These are phyloP conservation scores for Neoseiulus cucumeris DNA, from an alignment of 1,140 invertebrate species.

Conservation along the genomic window DNA sequence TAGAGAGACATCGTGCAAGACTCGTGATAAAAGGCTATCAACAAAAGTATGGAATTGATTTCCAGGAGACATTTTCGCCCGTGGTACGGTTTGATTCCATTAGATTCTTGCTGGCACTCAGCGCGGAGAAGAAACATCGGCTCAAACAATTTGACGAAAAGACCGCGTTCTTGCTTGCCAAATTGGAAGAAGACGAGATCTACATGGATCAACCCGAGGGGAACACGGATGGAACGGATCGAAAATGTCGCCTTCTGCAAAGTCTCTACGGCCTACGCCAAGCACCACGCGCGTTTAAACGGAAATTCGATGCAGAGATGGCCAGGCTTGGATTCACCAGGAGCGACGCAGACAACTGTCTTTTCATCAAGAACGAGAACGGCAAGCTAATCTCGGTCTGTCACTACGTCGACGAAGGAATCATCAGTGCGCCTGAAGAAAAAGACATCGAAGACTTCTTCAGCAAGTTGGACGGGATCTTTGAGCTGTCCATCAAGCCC, in stretches of 20 bases:
- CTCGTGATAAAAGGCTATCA: slow-evolving; percentile 27
- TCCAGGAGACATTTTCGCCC: too few relatives aligned
- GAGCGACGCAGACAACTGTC: not conserved
- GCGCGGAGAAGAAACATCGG: slow-evolving; percentile 19
- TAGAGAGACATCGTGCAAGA: slow-evolving; percentile 24
- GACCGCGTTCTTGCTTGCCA: slow-evolving; percentile 25
- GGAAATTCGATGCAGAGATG: not conserved
- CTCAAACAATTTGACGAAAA: slow-evolving; percentile 23
- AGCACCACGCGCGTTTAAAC: slow-evolving; percentile 24
- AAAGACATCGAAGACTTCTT: not conserved
- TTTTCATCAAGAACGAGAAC: not conserved
- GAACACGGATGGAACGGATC: slow-evolving; percentile 3
- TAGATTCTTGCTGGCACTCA: slow-evolving; percentile 21
- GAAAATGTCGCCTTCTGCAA: too few relatives aligned
- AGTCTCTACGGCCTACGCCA: slow-evolving; percentile 25
- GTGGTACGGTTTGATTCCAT: slow-evolving; percentile 23
- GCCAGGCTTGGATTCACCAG: not conserved
- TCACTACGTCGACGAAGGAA: not conserved
- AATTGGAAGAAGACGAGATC: slow-evolving; percentile 25
- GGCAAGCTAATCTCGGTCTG: not conserved
- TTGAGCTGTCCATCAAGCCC: not conserved
- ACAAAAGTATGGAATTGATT: slow-evolving; percentile 25
- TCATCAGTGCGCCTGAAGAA: not conserved
- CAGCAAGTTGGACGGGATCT: not conserved
- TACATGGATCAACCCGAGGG: slow-evolving; percentile 25